Evolutionary conservation across 2,797 vertebrate genomes (phyloP), one percentile per base, ranked within the genome.

Genomic region (Chelmon rostratus): DNA sequence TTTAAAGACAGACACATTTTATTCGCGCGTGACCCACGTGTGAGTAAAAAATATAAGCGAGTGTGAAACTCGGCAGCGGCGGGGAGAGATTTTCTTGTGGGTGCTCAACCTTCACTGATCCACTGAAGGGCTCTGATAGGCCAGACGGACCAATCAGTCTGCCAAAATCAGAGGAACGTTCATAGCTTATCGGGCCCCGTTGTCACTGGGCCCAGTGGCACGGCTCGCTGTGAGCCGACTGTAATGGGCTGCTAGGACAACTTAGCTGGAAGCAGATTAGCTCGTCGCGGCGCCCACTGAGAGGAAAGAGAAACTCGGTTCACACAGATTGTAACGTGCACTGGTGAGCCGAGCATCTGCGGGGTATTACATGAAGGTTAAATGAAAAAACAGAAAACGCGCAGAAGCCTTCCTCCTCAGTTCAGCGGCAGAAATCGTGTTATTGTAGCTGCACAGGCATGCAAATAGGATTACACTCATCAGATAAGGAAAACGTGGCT

Each of bases 41-140:
- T 50, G 78, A 87, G 81, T 83, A 79, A 84, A n/a, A 91, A 89
- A 88, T 89, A 83, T 80, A 81, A 90, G 83, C 59, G 88, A 79
- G 78, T 88, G 77, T 87, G 86, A 88, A 84, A 86, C 86, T 89
- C 46, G 21, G 73, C 66, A 13, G 56, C 63, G 84, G 62, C 62
- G 46, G 44, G 21, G 67, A 65, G 80, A 76, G 77, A 75, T 89
- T 86, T 88, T 86, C 84, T 88, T 86, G 86, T 71, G 89, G 84
- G 75, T 83, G 84, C 91, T 91, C 90, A 88, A 88, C 87, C 89
- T 86, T 88, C 84, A 86, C 90, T 88, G 92, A 93, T 93, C 90
- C 87, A 85, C 81, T 79, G 82, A 87, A 82, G 75, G 79, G 82
- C 74, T 83, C 63, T 77, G 89, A 87, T 84, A 68, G 86, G 83